phyloP scores from a whole-genome alignment of 2,888 invertebrate species.

The Gnatocerus cornutus region DNA sequence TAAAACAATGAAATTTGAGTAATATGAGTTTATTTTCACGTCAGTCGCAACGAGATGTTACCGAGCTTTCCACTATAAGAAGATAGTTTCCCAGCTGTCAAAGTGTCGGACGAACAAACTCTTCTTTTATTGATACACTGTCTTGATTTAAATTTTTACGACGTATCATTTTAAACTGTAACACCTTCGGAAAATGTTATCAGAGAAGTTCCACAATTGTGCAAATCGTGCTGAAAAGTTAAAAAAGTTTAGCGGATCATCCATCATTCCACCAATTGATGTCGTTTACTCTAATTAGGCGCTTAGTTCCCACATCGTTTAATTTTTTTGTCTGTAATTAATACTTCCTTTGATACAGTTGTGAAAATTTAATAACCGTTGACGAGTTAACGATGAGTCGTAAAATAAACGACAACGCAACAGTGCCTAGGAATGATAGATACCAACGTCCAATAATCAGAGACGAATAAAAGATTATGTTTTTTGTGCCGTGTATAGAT shows the following conservation, averaged over 20 bases:
- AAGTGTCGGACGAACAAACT: not conserved
- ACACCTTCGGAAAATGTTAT: not conserved
- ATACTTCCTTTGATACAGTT: slow-evolving; percentile 21
- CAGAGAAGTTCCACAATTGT: too few relatives aligned
- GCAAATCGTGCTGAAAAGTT: slow-evolving; percentile 25
- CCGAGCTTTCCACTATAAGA: not conserved
- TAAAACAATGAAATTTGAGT: too few relatives aligned
- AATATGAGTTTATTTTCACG: too few relatives aligned
- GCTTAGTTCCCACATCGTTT: slow-evolving; percentile 37
- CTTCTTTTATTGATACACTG: not conserved
- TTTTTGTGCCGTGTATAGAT: slow-evolving; percentile 35
- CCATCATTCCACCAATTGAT: slow-evolving; percentile 36
- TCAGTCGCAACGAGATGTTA: too few relatives aligned
- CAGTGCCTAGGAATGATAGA: slow-evolving; percentile 26
- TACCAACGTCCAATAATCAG: slow-evolving; percentile 38
- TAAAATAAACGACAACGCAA: slow-evolving; percentile 17
- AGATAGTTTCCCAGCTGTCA: slow-evolving; percentile 16
- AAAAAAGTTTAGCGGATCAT: slow-evolving; percentile 18
- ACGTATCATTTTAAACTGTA: not conserved
- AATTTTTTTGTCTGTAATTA: slow-evolving; percentile 27
- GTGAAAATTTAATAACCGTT: not conserved
- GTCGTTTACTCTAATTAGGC: slow-evolving; percentile 38
- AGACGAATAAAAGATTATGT: slow-evolving; percentile 42
- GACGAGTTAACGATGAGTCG: not conserved
- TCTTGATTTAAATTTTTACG: slow-evolving; percentile 1